Evolutionary conservation across 2,888 invertebrate genomes (phyloP).

Genomic region (Alloscopus bannaensis): DNA sequence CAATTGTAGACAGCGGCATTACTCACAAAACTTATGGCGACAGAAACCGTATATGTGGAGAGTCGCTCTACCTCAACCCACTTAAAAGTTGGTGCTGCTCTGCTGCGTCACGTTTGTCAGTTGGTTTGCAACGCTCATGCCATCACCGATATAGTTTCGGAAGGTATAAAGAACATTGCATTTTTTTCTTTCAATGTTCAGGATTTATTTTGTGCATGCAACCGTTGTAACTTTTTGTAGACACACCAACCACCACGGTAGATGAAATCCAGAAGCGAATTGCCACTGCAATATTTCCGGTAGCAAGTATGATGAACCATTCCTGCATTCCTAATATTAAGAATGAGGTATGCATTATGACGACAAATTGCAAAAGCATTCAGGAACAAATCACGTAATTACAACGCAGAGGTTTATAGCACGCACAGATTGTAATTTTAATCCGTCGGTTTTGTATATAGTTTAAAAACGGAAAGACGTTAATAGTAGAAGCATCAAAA

Average conservation of each 20-base stretch:
- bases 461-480: conserved; percentile 71
- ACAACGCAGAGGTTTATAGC: neutral
- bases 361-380: conserved; percentile 10
- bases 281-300: conserved; percentile 90
- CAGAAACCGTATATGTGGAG: conserved; percentile 82
- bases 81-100: conserved; percentile 81
- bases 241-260: neutral
- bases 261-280: conserved; percentile 77
- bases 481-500: conserved; percentile 83
- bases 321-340: conserved; percentile 90
- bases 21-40: conserved; percentile 81
- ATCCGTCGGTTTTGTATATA: conserved; percentile 17
- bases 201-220: too few species aligned
- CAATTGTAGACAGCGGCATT: conserved; percentile 81
- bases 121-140: conserved; percentile 88
- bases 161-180: too few species aligned
- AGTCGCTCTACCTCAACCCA: conserved; percentile 76
- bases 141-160: conserved; percentile 75
- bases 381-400: neutral
- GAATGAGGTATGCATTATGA: conserved; percentile 75
- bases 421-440: conserved; percentile 4
- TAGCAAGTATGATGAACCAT: conserved; percentile 94
- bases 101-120: conserved; percentile 87
- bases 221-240: too few species aligned
- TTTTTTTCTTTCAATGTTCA: too few species aligned